Percentiles rank a stretch among this genome's conserved stretches.
Evolutionary conservation across 2,888 invertebrate genomes (phyloP).

Genomic region (Pterostichus niger): DNA sequence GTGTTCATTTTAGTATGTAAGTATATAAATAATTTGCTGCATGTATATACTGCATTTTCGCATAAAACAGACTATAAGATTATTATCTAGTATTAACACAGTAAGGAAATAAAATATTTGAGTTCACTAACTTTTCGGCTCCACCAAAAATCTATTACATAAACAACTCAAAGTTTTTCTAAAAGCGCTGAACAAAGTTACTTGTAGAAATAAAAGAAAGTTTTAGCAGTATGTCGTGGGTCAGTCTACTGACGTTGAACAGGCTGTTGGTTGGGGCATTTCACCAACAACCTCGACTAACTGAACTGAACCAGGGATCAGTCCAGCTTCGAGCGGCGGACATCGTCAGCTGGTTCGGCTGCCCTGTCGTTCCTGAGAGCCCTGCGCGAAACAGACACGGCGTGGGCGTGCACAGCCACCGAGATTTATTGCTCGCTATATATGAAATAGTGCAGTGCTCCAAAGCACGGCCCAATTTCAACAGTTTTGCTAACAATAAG

Average conservation of each 20-base stretch:
- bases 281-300: background rate
- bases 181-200: background rate
- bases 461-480: too few species aligned
- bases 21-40: too few species aligned
- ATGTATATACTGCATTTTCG: too few species aligned
- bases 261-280: constrained; percentile 14
- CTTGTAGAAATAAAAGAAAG: constrained; percentile 12
- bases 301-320: background rate
- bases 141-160: constrained; percentile 5
- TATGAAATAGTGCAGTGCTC: constrained; percentile 44
- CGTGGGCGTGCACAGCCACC: constrained; percentile 35
- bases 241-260: constrained; percentile 15
- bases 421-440: constrained; percentile 39
- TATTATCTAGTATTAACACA: too few species aligned
- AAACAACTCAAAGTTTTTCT: constrained; percentile 13
- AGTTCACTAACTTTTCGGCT: too few species aligned
- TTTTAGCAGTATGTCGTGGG: constrained; percentile 16
- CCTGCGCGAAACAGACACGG: constrained; percentile 55
- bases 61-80: too few species aligned
- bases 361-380: constrained; percentile 13
- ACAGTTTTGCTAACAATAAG: too few species aligned
- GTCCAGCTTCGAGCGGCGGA: constrained; percentile 1
- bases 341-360: constrained; percentile 31
- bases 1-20: too few species aligned
- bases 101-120: too few species aligned